Evolutionary conservation across 2,113 vertebrate species (phyloP), one percentile per base, ranked within the genome.

Genomic region (Barbus barbus): DNA sequence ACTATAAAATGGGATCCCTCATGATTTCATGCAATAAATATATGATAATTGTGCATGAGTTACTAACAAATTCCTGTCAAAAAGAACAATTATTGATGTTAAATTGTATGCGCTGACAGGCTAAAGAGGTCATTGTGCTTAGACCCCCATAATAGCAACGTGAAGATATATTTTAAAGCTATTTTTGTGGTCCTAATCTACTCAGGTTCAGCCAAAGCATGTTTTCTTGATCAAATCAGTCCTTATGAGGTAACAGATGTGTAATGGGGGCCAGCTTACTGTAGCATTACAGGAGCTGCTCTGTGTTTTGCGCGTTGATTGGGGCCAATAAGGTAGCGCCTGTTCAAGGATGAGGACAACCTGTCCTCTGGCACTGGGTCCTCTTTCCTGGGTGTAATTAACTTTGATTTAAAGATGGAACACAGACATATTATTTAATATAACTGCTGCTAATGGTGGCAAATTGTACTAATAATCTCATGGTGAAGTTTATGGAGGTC

Each of bases 331-430:
- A 74, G 80, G 69, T 67, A 83, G 67, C 28, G 33, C 26, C 82
- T 48, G 74, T 80, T 83, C 60, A 83, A 61, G 61, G 73, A 87
- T 60, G 61, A 69, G 28, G 46, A 83, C 44, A 83, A 79, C 26
- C 58, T 83, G 65, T 78, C 86, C 71, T 83, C 81, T 85, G 76
- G 38, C 53, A 72, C 44, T 61, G 46, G 53, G 4, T 81, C n/a
- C 71, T 65, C 60, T 78, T 60, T 28, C 44, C 53, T 80, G 41
- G 63, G 3, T 16, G 33, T 85, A 85, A 87, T 87, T 85, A 83
- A 67, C 75, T 81, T 41, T 82, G 74, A 84, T 78, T 82, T 87
- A 69, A 81, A 60, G 78, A 81, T 33, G 48, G 33, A n/a, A 78
- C 58, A 81, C 44, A 33, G 33, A 81, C 73, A 44, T 41, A 82